Percentiles rank a stretch among this genome's conserved stretches.
Conservation (phyloP, 2,113 vertebrate genomes). For the Odontesthes bonariensis region DNA sequence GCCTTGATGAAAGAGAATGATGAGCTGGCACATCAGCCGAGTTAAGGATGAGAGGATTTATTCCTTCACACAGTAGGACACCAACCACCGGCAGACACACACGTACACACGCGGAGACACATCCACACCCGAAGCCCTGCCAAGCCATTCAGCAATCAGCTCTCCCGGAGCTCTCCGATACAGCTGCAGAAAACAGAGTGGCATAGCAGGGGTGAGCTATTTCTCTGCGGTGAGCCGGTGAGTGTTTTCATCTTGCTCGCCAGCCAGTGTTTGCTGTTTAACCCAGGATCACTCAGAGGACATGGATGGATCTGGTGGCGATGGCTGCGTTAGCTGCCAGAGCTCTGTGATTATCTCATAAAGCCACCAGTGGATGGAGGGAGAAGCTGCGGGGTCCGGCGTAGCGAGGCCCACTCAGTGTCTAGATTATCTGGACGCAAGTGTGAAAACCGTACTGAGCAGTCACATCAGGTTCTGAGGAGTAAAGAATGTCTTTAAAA, state of each 20-base stretch:
- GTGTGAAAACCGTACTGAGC: not conserved
- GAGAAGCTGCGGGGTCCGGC: not conserved
- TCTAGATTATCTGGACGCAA: constrained; percentile 5
- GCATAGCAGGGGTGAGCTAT: constrained; percentile 56
- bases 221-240: constrained; percentile 39
- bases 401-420: constrained; percentile 3
- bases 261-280: constrained; percentile 48
- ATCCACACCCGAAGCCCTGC: constrained; percentile 30
- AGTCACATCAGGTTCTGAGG: not conserved
- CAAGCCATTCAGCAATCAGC: constrained; percentile 62
- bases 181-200: constrained; percentile 65
- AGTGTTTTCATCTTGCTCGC: constrained; percentile 62
- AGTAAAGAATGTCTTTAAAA: too few relatives aligned
- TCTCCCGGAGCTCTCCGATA: constrained; percentile 56
- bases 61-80: constrained; percentile 52
- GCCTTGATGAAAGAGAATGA: constrained; percentile 68
- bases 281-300: constrained; percentile 52
- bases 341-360: constrained; percentile 47
- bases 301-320: constrained; percentile 45
- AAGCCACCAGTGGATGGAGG: constrained; percentile 28
- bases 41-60: constrained; percentile 70
- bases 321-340: constrained; percentile 44
- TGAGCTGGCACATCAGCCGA: constrained; percentile 58
- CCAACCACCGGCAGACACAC: constrained; percentile 46
- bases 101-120: constrained; percentile 48